Percentiles rank a stretch among this genome's conserved stretches.
Evolutionary conservation across 2,113 vertebrate genomes (phyloP).

Genomic region (Tylochromis polylepis): DNA sequence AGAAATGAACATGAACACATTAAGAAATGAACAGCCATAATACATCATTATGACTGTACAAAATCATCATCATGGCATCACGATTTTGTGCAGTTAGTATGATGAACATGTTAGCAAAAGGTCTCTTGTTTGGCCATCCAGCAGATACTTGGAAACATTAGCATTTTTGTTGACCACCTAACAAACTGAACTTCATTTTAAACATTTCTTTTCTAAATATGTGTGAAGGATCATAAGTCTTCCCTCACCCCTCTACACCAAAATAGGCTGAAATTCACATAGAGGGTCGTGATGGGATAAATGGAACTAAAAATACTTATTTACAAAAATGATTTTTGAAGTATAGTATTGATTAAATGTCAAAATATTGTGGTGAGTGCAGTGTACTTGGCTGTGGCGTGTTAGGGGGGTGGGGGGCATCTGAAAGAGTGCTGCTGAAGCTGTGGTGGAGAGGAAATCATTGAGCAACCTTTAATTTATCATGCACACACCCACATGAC

Average conservation of each 20-base stretch:
- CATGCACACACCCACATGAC: not conserved
- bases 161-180: not conserved
- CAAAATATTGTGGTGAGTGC: not conserved
- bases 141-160: not conserved
- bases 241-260: not conserved
- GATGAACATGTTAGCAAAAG: not conserved
- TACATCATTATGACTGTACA: not conserved
- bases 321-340: not conserved
- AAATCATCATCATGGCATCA: not conserved
- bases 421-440: not conserved
- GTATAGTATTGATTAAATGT: not conserved
- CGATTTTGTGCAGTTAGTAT: not conserved
- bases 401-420: not conserved
- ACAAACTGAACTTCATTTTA: not conserved
- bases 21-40: not conserved
- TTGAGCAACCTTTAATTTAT: not conserved
- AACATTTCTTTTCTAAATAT: not conserved
- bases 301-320: not conserved
- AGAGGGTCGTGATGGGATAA: not conserved
- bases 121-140: not conserved
- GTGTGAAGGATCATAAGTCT: not conserved
- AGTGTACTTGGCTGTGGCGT: not conserved
- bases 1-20: not conserved
- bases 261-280: not conserved
- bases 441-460: not conserved